Conservation (phyloP, 2,113 vertebrate species). For the Rousettus leschenaultii region DNA sequence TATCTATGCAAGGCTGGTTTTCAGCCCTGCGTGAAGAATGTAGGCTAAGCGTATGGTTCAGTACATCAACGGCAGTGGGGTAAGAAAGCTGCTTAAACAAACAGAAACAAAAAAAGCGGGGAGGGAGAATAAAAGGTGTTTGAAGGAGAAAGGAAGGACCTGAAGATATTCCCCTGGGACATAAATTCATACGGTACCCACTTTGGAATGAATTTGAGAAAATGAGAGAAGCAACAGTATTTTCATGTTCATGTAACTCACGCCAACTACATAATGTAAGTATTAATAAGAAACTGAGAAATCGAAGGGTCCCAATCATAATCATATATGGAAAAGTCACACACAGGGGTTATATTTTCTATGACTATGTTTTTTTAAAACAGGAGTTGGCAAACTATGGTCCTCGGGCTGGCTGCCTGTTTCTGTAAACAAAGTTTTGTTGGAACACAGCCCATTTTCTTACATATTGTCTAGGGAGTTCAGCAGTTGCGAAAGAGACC, state of each 20-base stretch:
- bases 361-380: not conserved
- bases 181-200: not conserved
- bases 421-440: not conserved
- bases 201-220: slow-evolving; percentile 6
- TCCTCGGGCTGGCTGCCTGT: not conserved
- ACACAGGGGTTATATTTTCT: not conserved
- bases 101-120: not conserved
- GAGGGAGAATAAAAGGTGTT: not conserved
- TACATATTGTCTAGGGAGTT: not conserved
- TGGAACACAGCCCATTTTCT: not conserved
- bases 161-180: not conserved
- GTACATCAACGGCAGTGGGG: not conserved
- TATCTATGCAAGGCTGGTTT: not conserved
- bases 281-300: not conserved
- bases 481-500: not conserved
- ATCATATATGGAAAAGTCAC: not conserved
- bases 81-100: not conserved
- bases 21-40: not conserved
- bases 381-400: not conserved
- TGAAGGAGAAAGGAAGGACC: not conserved
- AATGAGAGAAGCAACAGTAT: not conserved
- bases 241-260: not conserved
- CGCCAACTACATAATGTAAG: not conserved
- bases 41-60: not conserved
- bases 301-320: not conserved